Conservation (phyloP, 2,113 vertebrate genomes). For the Sphaerodactylus townsendi region DNA sequence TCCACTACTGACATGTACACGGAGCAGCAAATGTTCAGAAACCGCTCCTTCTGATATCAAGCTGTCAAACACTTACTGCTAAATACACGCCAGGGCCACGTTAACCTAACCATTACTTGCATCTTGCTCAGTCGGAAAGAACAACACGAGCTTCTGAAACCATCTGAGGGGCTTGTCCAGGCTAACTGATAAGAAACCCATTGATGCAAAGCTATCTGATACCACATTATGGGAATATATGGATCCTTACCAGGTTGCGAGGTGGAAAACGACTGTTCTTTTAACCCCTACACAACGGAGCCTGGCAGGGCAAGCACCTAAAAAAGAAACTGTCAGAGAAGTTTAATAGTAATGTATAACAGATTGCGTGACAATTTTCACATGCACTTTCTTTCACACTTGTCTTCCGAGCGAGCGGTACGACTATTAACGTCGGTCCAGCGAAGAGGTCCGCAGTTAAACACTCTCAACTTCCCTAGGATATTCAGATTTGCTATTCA, state of each 20-base stretch:
- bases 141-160: neutral
- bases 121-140: neutral
- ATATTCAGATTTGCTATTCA: constrained; percentile 61
- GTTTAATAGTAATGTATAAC: constrained; percentile 98
- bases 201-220: constrained; percentile 74
- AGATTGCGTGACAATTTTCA: constrained; percentile 77
- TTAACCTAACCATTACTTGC: neutral
- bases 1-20: neutral
- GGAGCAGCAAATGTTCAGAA: neutral
- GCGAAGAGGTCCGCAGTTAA: constrained; percentile 72
- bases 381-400: constrained; percentile 78
- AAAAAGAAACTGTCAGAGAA: constrained; percentile 99
- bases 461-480: constrained; percentile 64
- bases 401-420: constrained; percentile 73
- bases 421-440: constrained; percentile 77
- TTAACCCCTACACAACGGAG: constrained; percentile 90
- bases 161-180: constrained; percentile 22
- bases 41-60: neutral
- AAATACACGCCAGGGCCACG: neutral
- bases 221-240: constrained; percentile 82
- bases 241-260: constrained; percentile 98
- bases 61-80: neutral
- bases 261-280: constrained; percentile 89
- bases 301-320: constrained; percentile 97
- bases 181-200: constrained; percentile 52